Base-by-base conservation (phyloP, 92 coral and sea anemone genomes). In the Heteractis magnifica region DNA sequence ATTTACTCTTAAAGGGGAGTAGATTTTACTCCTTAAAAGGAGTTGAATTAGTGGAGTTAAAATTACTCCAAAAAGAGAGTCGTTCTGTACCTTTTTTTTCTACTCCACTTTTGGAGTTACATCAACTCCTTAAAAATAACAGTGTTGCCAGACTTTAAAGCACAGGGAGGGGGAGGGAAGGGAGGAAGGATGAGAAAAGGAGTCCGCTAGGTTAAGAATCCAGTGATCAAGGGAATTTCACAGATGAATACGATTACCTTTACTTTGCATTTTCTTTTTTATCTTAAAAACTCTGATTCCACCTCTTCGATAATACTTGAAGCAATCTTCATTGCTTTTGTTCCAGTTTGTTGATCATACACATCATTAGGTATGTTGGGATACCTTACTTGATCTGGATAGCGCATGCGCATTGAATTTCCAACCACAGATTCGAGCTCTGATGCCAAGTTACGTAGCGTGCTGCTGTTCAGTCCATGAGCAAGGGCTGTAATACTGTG, bases 351-450 rank as follows among this genome's bases (percentile, higher is more conserved):
- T 10, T 18, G 51, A 3, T 88, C 55, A 85, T 92, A 92, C 48
- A 83, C 90, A 76, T 90, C 92, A 82, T 86, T 87, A 14, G 96
- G 96, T 72, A 92, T 90, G 55, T 68, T 74, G 59, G 93, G 96
- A 76, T 51, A 90, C 23, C 81, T 16, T 74, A 88, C 74, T 53
- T 81, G 85, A 82, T 92, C 96, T 5, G 96, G 96, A 77, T 92
- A 92, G 80, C 96, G 96, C 96, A 92, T 92, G 79, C 96, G 92
- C 34, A 93, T 76, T 20, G 96, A 90, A 72, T 85, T 83, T 15
- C 90, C 92, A 26, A 92, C 55, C 4, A 5, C 65, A 13, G 44
- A 3, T 77, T 92, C 92, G 9, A 92, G 83, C 5, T 79, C 20
- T 14, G 68, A 44, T 21, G 96, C 91, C 11, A 92, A 56, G 4